Evolutionary conservation across 2,113 vertebrate genomes (phyloP), one percentile per base, ranked within the genome.

Genomic region (Panurus biarmicus): DNA sequence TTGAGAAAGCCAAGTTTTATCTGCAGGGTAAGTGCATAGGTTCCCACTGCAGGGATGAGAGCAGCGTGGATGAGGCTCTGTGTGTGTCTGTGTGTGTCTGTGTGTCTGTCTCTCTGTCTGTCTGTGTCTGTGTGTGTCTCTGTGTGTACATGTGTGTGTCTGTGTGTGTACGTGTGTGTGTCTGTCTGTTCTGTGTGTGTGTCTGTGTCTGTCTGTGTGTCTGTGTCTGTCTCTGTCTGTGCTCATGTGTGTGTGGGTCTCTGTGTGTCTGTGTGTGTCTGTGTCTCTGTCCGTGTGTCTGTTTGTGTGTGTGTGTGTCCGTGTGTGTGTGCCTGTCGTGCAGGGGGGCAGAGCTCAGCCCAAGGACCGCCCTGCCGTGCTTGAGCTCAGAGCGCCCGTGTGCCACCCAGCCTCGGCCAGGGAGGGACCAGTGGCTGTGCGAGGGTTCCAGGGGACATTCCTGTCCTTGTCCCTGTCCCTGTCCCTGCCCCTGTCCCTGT

Each of bases 371-470:
- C 44, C 47, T 50, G 9, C 8, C 2, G 0, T 26, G 54, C 11
- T 1, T 1, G 40, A 6, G 50, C 28, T 16, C 9, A 1, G n/a
- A 73, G 28, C 29, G 23, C 14, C 33, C 0, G 3, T 3, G n/a
- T 47, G 62, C 62, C 1, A 0, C 76, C 1, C 12, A 10, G 70
- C 61, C 53, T 7, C 1, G 0, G 1, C 1, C 2, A 42, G 61
- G 1, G 0, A n/a, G 70, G 44, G n/a, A 0, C 35, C 1, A 3
- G 7, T 7, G 76, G 35, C 48, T 38, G 47, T 25, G 54, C 0
- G 0, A 22, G 50, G 62, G 16, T 21, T 12, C 29, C 0, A 2
- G 47, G 45, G 65, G 25, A 48, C 33, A 3, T 19, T 13, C 15
- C 42, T 42, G 38, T 40, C 38, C 56, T 36, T 21, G 53, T 33